Percentiles rank a stretch among this genome's conserved stretches.
Evolutionary conservation across 1,140 invertebrate species (phyloP).

Genomic region (Drosophila nigromelanica): DNA sequence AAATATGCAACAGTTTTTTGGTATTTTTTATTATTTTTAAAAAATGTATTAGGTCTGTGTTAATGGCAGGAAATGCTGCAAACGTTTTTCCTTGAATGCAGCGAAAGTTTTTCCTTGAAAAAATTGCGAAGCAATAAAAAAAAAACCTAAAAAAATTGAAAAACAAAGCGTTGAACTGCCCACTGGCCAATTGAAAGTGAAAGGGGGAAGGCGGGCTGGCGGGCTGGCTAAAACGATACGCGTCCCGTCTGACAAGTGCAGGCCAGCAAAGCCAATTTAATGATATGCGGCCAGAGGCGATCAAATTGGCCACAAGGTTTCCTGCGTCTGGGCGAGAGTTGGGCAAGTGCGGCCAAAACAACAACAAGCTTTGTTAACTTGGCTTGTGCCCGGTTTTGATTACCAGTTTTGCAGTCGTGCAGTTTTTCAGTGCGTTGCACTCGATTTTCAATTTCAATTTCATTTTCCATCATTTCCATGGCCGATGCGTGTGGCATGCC

Average conservation of each 20-base stretch:
- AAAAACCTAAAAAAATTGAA: conserved; percentile 22
- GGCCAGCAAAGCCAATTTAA: conserved; percentile 14
- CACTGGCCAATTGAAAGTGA: conserved; percentile 71
- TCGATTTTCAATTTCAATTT: conserved; percentile 35
- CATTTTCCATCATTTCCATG: conserved; percentile 17
- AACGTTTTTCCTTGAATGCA: conserved; percentile 37
- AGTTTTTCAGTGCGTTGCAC: conserved; percentile 49
- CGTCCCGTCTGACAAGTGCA: conserved; percentile 24
- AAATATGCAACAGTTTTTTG: conserved; percentile 1
- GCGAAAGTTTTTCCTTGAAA: conserved; percentile 73
- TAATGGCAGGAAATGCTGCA: conserved; percentile 63
- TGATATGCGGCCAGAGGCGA: conserved; percentile 26
- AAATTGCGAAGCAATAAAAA: conserved; percentile 40
- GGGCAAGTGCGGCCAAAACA: not conserved
- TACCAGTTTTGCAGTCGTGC: conserved; percentile 13
- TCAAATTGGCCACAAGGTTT: conserved; percentile 8
- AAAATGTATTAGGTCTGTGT: conserved; percentile 44
- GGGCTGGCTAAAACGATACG: not conserved
- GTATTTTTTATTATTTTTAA: not conserved
- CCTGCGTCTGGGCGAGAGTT: conserved; percentile 5
- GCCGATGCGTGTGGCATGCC: conserved; percentile 18
- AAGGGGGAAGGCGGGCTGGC: conserved; percentile 48
- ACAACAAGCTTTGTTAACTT: not conserved
- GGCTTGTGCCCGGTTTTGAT: conserved; percentile 17
- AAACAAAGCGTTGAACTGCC: conserved; percentile 44